Conservation (phyloP, 2,888 invertebrate genomes). For the Scaptomyza polygonia region DNA sequence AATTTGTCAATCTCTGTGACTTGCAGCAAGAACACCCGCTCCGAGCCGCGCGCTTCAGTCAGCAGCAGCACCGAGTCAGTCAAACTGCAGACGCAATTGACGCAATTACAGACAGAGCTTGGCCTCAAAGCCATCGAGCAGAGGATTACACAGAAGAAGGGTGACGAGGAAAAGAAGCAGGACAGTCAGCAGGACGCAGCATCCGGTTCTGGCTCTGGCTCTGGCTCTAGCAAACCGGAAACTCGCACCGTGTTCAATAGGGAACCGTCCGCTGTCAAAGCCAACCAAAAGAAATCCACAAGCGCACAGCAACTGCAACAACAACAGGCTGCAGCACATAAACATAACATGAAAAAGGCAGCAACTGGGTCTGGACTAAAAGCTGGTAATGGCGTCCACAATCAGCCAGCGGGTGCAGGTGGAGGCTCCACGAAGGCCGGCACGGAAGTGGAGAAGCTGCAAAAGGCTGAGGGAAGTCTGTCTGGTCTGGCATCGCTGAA, state of each 20-base stretch:
- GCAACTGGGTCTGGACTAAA: constrained; percentile 71
- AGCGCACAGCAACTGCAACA: constrained; percentile 41
- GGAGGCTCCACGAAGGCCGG: constrained; percentile 46
- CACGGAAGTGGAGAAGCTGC: constrained; percentile 82
- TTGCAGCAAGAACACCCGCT: constrained; percentile 81
- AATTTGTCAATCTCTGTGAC: constrained; percentile 48
- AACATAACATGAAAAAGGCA: constrained; percentile 78
- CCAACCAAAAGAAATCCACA: constrained; percentile 72
- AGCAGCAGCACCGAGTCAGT: constrained; percentile 57
- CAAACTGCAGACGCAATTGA: constrained; percentile 84
- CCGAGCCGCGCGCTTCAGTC: constrained; percentile 71
- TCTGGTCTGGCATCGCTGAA: constrained; percentile 92
- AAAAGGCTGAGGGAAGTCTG: constrained; percentile 89
- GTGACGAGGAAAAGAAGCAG: constrained; percentile 4
- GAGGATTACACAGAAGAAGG: constrained; percentile 34
- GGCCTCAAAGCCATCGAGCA: constrained; percentile 71
- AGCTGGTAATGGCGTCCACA: constrained; percentile 76
- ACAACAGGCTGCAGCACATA: constrained; percentile 51
- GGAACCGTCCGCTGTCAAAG: constrained; percentile 47
- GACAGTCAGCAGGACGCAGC: constrained; percentile 29
- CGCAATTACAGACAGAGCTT: constrained; percentile 75
- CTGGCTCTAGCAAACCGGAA: constrained; percentile 54
- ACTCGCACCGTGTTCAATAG: constrained; percentile 65
- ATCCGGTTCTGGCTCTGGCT: constrained; percentile 39
- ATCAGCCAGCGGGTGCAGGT: constrained; percentile 63